Base-by-base conservation (phyloP, 2,113 vertebrate genomes). In the Ochotona curzoniae region DNA sequence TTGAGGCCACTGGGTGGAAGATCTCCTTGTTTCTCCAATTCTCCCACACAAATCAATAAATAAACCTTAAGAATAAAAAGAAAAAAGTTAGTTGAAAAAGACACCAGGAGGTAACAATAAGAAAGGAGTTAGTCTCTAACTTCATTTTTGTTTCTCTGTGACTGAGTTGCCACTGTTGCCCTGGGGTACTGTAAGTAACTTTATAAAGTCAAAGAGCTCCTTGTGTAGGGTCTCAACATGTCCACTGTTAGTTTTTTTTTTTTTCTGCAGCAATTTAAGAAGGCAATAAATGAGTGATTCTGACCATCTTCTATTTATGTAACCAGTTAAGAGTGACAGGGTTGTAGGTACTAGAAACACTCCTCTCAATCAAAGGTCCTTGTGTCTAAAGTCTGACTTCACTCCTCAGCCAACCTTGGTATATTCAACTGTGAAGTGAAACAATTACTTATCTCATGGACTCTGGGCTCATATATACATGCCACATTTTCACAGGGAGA, bases 231-330 rank as follows among this genome's bases (percentile, higher is more conserved):
- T 83, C 96, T 96, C 94, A 93, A 67, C 69, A 5, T 70, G 82
- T 82, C 87, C 87, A 95, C 73, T 96, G 94, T 95, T 95, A 82
- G 38, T 44, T 44, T 94, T 93, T 89, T 44, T 94, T 93, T 89
- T 81, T 95, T 87, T 88, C 87, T 18, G 94, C 84, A 93, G 96
- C 93, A 95, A 88, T 93, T 95, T 93, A 95, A 95, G 84, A 61
- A 93, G 69, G 84, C 81, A 94, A 81, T 90, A 93, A 95, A 92
- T 91, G 93, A 95, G 92, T 90, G 94, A 90, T 93, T 93, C 92
- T 96, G 92, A 96, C 90, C 93, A 92, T 97, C 95, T 95, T 95
- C 83, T 96, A 93, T 96, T 95, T 97, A 94, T 95, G 20, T 90
- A 90, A 57, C 83, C 73, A 83, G 82, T 87, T 87, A 91, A 91